Percentiles rank a stretch among this genome's conserved stretches.
Conservation (phyloP, 2,888 invertebrate species). For the Iphiclides podalirius region DNA sequence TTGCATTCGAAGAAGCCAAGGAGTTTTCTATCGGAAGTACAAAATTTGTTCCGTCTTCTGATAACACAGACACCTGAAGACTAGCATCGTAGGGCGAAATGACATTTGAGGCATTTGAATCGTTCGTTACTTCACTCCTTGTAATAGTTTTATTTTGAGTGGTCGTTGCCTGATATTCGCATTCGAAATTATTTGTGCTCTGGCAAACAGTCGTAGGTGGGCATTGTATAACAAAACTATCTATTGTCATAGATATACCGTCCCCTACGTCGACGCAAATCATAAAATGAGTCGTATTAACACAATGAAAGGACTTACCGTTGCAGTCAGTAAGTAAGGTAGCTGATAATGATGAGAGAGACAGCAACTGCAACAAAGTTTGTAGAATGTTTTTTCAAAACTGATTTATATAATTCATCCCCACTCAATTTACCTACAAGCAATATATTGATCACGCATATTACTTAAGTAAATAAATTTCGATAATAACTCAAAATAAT, state of each 20-base stretch:
- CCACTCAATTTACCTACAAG: no score
- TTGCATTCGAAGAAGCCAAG: not conserved
- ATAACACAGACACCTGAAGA: not conserved
- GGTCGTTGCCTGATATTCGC: slow-evolving; percentile 48
- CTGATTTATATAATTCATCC: no score
- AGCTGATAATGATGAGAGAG: slow-evolving; percentile 39
- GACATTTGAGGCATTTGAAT: not conserved
- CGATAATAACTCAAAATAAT: no score
- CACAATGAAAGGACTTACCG: slow-evolving; percentile 70
- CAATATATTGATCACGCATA: no score
- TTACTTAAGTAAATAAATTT: no score
- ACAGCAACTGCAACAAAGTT: slow-evolving; percentile 48
- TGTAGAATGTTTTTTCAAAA: not conserved
- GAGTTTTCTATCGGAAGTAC: slow-evolving; percentile 6
- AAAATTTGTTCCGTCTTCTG: not conserved
- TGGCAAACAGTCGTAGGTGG: slow-evolving; percentile 57
- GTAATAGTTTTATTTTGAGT: slow-evolving; percentile 29
- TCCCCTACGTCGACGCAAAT: slow-evolving; percentile 71
- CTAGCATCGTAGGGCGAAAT: not conserved
- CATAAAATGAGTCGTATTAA: slow-evolving; percentile 69
- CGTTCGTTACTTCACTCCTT: slow-evolving; percentile 10
- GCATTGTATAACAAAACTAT: slow-evolving; percentile 59
- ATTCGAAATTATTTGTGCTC: slow-evolving; percentile 56
- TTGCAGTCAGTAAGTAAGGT: slow-evolving; percentile 60
- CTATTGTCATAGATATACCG: slow-evolving; percentile 61